Base-by-base conservation (phyloP, 1,140 invertebrate genomes). In the Ceratosolen solmsi region DNA sequence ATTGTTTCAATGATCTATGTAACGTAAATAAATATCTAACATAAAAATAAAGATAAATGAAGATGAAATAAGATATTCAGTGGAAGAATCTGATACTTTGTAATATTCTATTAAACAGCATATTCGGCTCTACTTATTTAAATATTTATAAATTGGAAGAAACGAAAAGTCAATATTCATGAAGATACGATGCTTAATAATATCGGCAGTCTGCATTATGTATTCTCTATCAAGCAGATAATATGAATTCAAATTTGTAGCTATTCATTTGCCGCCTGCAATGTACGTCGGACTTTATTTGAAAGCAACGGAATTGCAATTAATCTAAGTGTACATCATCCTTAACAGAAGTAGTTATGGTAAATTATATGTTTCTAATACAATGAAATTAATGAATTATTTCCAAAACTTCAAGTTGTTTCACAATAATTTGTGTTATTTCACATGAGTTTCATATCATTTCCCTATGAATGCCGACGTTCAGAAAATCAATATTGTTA, bases 291-390 rank as follows among this genome's bases (percentile, higher is more conserved):
- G 41, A 13, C 41, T 46, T 65, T 68, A 75, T 74, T 80, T 80
- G 30, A 75, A 58, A 75, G 41, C 36, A 68, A 68, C 25, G 58
- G 46, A 75, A 76, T 75, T 49, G 25, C 73, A 81, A 68, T 76
- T 58, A 81, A 81, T 49, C 38, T 15, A 36, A 33, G 30, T 79
- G 77, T 30, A 56, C n/a, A 36, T 22, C 60, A n/a, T 63, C 25
- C 20, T 25, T 72, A 51, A 71, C 51, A 30, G 51, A 79, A 71
- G 56, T 30, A n/a, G 60, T 30, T n/a, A 36, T 25, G 54, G 49
- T 46, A 17, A 73, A 80, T 60, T 60, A 36, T 36, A 60, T 54
- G 70, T 73, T 54, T 60, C 25, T 73, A 27, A n/a, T 8, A 41
- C n/a, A n/a, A n/a, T n/a, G n/a, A n/a, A n/a, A n/a, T n/a, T n/a